Evolutionary conservation across 1,140 invertebrate species (phyloP).

Genomic region (Reticulitermes speratus): DNA sequence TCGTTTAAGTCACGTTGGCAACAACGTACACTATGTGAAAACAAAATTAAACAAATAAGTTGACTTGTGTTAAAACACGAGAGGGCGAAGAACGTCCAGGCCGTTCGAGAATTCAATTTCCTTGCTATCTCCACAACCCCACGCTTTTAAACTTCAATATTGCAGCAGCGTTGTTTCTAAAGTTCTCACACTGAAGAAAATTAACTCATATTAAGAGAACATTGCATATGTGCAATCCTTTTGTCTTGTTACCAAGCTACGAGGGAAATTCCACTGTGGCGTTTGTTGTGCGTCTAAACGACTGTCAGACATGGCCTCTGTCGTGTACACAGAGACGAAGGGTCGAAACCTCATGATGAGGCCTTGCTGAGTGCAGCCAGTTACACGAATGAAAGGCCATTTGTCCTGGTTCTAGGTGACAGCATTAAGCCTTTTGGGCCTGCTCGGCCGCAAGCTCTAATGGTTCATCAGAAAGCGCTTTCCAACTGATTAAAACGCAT

Average conservation of each 20-base stretch:
- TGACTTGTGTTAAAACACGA: too few species aligned
- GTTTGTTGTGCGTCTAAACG: not conserved
- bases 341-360: not conserved
- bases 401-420: not conserved
- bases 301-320: not conserved
- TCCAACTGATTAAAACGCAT: conserved; percentile 1
- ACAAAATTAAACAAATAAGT: too few species aligned
- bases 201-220: not conserved
- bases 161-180: too few species aligned
- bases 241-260: not conserved
- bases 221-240: not conserved
- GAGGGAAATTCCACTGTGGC: not conserved
- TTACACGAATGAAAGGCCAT: conserved; percentile 5
- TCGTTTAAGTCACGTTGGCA: too few species aligned
- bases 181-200: not conserved
- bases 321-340: not conserved
- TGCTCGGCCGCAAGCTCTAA: not conserved
- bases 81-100: too few species aligned
- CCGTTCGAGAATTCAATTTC: too few species aligned
- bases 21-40: too few species aligned
- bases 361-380: not conserved
- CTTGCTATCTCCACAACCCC: too few species aligned
- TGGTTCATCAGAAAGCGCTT: not conserved
- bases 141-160: too few species aligned
- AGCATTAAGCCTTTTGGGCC: not conserved